Percentiles rank a stretch among this genome's conserved stretches.
phyloP scores from a whole-genome alignment of 2,888 invertebrate species.

The Sesia apiformis region DNA sequence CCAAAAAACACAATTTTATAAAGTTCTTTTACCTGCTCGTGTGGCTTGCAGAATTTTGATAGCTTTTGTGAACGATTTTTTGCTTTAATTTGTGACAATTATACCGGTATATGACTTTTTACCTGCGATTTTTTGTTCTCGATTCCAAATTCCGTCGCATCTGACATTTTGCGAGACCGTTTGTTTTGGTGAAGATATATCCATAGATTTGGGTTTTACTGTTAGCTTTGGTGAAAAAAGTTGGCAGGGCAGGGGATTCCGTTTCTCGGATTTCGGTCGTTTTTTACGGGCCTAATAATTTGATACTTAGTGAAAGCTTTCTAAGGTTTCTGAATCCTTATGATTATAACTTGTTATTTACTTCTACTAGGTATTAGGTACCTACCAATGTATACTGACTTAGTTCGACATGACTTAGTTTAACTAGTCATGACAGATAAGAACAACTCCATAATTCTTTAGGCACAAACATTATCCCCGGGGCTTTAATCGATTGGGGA shows the following conservation, averaged over 20 bases:
- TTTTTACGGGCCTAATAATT: constrained; percentile 10
- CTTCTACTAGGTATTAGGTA: too few species aligned
- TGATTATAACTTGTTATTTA: too few species aligned
- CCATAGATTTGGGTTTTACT: constrained; percentile 38
- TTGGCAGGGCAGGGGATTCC: constrained; percentile 16
- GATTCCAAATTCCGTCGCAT: constrained; percentile 36
- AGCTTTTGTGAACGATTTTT: constrained; percentile 66
- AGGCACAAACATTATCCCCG: too few species aligned
- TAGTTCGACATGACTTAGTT: too few species aligned
- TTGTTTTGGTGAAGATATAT: constrained; percentile 50
- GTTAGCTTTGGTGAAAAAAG: constrained; percentile 32
- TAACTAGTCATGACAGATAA: too few species aligned
- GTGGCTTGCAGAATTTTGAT: constrained; percentile 75
- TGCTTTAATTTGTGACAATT: constrained; percentile 75
- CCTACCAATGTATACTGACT: too few species aligned
- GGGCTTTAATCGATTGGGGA: too few species aligned
- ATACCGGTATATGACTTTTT: constrained; percentile 75
- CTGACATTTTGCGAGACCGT: constrained; percentile 62
- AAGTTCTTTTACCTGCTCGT: constrained; percentile 67
- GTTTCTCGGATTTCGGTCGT: constrained; percentile 12
- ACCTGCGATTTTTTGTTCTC: constrained; percentile 58
- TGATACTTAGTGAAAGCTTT: constrained; percentile 11
- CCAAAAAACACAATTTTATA: constrained; percentile 51
- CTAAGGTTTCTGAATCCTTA: constrained; percentile 1
- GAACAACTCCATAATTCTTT: too few species aligned